Base-by-base conservation (phyloP, 1,140 invertebrate species). In the Palaemon carinicauda region DNA sequence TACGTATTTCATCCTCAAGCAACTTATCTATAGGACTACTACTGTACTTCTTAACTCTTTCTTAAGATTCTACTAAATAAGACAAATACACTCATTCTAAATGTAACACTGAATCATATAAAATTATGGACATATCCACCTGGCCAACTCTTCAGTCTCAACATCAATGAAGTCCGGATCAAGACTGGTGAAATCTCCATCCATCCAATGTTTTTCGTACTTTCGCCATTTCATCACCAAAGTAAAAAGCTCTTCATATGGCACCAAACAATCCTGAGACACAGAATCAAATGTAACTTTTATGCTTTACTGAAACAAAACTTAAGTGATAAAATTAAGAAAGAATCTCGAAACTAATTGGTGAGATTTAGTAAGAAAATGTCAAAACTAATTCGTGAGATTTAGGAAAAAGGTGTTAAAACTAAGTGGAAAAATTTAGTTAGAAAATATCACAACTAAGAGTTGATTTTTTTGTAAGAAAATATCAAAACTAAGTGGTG, bases 111-210 rank as follows among this genome's bases (percentile, higher is more conserved):
- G 15, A 1, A 33, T 24, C 52, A 12, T 0, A n/a, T 21, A 33
- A 29, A 78, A 33, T 91, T 91, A 51, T 19, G 17, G n/a, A 17
- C n/a, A 41, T 19, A 50, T 80, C 51, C 15, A 87, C 77, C 80
- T 77, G 15, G 79, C 77, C 24, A 78, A 27, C 5, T 89, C 69
- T 21, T 95, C 94, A 3, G 95, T 94, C 87, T 94, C 94, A 69
- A 92, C 91, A 91, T 97, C 96, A 78, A 97, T 95, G 89, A 93
- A 92, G 53, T 93, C 92, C 12, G 95, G 94, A 90, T 96, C 93
- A 65, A 98, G 92, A 90, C 96, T 95, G 90, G 96, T 94, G 92
- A 98, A 98, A 3, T 95, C 94, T n/a, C 97, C 97, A 91, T 98
- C 95, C 93, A 97, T 94, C 96, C 96, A 98, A 71, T 95, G 95